A percentile compares a stretch with the other conserved stretches of the same genome.
These are phyloP conservation scores for Struthidea cinerea DNA, from an alignment of 2,113 vertebrate genomes.

Conservation along the genomic window DNA sequence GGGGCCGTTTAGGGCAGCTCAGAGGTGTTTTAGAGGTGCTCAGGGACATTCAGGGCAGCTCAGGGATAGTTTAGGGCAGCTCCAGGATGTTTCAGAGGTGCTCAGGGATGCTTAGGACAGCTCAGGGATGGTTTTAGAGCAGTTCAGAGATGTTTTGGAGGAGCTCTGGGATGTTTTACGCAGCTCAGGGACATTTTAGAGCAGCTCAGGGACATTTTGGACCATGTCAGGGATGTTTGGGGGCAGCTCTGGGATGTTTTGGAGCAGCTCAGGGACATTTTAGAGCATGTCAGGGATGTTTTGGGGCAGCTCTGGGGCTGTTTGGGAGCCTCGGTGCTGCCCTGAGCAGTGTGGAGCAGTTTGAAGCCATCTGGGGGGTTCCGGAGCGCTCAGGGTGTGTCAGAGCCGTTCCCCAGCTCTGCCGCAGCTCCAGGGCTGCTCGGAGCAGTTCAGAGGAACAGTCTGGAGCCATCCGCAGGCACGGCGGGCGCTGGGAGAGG, in stretches of 20 bases:
- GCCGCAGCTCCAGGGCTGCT: not conserved
- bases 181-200: not conserved
- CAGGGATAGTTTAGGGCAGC: not conserved
- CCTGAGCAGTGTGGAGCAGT: not conserved
- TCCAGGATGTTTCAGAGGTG: not conserved
- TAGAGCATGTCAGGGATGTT: not conserved
- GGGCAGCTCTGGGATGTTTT: not conserved
- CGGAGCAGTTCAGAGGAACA: not conserved
- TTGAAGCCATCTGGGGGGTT: not conserved
- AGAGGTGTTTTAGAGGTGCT: not conserved
- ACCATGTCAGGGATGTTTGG: not conserved
- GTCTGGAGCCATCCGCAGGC: not conserved
- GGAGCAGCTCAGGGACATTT: not conserved
- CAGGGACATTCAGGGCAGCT: accelerated
- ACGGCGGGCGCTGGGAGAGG: not conserved
- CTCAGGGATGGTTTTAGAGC: not conserved
- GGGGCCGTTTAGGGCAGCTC: not conserved
- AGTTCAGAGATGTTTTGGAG: not conserved
- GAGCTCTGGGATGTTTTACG: not conserved
- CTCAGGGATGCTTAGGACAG: no score
- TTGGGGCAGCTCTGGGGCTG: not conserved
- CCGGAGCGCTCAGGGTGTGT: not conserved
- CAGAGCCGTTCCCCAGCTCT: not conserved
- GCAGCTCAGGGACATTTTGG: accelerated
- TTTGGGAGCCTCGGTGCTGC: not conserved